Percentiles rank a stretch among this genome's conserved stretches.
Conservation (phyloP, 1,140 invertebrate genomes). For the Zeugodacus cucurbitae region DNA sequence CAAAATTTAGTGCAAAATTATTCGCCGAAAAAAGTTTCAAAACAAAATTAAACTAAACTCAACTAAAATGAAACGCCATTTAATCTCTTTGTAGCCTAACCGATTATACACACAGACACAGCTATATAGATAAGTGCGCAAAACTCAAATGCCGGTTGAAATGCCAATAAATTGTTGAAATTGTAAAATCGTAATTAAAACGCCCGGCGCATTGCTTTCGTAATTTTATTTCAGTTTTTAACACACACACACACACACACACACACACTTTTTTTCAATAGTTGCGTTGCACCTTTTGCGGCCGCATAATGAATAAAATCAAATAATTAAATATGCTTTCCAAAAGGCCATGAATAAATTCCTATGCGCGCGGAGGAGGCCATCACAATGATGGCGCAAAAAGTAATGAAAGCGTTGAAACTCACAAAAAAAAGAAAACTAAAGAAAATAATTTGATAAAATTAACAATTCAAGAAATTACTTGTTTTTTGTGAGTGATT, state of each 20-base stretch:
- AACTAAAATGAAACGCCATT: neutral
- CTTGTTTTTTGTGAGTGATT: no score
- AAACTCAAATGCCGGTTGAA: neutral
- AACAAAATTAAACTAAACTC: neutral
- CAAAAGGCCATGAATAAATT: neutral
- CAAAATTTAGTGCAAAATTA: neutral
- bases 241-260: no score
- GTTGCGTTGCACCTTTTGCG: neutral
- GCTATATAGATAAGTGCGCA: neutral
- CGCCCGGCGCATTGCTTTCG: neutral
- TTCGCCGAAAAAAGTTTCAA: neutral
- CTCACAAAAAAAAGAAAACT: neutral
- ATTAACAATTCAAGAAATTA: neutral
- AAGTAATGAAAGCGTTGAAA: neutral
- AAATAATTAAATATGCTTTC: conserved; percentile 18
- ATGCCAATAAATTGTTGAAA: neutral
- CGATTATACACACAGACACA: neutral
- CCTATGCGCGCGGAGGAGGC: neutral
- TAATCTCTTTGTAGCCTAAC: neutral
- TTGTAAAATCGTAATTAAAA: conserved; percentile 18
- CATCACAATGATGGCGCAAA: no score
- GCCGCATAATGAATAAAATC: conserved; percentile 22
- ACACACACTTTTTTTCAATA: neutral
- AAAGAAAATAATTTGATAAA: neutral
- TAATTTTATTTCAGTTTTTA: neutral